These are phyloP conservation scores for Seriola aureovittata DNA, from an alignment of 2,113 vertebrate species.

Conservation along the genomic window DNA sequence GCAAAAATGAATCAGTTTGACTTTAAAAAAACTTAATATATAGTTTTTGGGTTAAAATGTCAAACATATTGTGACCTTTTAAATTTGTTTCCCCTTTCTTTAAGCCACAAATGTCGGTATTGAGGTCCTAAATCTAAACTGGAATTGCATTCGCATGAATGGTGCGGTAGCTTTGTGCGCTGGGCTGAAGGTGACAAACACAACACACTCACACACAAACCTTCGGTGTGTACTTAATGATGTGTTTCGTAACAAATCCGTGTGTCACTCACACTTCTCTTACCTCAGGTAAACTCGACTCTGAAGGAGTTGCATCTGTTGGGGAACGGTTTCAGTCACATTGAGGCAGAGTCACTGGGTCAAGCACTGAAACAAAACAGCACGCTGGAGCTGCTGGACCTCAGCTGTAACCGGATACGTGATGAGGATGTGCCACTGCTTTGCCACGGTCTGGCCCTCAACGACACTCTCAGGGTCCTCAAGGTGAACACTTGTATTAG, in stretches of 20 bases:
- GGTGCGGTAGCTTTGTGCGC: conserved; percentile 79
- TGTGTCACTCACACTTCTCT: background rate
- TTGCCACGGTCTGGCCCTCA: conserved; percentile 83
- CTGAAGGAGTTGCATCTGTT: conserved; percentile 83
- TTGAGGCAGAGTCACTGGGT: conserved; percentile 80
- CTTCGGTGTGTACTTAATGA: background rate
- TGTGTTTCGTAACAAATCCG: background rate
- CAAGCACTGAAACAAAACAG: conserved; percentile 83
- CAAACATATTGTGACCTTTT: too few species aligned
- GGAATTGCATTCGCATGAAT: conserved; percentile 81
- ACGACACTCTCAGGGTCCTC: conserved; percentile 80
- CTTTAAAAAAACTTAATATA: too few species aligned
- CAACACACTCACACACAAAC: background rate
- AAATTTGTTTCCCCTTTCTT: conserved; percentile 1
- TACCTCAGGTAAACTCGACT: conserved; percentile 47
- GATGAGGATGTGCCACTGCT: conserved; percentile 76
- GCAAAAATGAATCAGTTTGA: too few species aligned
- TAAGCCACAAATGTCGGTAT: conserved; percentile 83
- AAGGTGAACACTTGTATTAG: conserved; percentile 73
- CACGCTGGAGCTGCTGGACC: conserved; percentile 80
- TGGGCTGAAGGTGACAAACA: conserved; percentile 83
- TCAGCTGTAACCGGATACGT: conserved; percentile 83
- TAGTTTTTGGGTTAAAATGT: too few species aligned
- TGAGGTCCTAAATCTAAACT: conserved; percentile 85
- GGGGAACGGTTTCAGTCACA: conserved; percentile 83